Percentiles rank a stretch among this genome's conserved stretches.
phyloP scores from a whole-genome alignment of 2,797 vertebrate genomes.

The Halcyon badia region DNA sequence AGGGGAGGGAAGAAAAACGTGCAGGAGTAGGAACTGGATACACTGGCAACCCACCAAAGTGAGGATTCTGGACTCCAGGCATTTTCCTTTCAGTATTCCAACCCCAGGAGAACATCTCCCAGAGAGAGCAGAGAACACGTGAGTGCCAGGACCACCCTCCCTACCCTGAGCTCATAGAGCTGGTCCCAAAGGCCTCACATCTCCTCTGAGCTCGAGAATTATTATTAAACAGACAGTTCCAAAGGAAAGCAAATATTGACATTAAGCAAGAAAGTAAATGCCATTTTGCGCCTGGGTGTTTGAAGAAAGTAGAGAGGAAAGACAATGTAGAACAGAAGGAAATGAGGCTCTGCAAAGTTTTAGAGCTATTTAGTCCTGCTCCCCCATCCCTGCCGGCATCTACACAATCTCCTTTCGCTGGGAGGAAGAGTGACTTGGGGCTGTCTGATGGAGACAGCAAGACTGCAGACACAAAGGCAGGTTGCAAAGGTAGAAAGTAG shows the following conservation, averaged over 20 bases:
- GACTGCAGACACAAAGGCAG: background rate
- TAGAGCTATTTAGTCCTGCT: background rate
- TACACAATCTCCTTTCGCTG: background rate
- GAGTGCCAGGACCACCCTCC: background rate
- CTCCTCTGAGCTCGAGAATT: background rate
- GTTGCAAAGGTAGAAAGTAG: background rate
- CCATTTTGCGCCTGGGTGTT: background rate
- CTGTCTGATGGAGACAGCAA: background rate
- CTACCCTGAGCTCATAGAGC: background rate
- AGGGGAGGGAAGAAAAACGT: background rate
- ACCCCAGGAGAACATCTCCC: background rate
- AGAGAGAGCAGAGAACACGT: background rate
- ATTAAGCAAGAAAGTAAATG: conserved; percentile 44
- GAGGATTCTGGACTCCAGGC: background rate
- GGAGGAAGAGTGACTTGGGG: background rate
- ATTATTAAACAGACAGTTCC: conserved; percentile 21
- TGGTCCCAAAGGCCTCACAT: background rate
- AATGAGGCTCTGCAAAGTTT: conserved; percentile 1
- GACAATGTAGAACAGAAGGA: background rate
- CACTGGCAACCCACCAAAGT: rapidly evolving
- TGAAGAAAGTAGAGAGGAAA: background rate
- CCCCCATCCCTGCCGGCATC: background rate
- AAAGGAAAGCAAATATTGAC: conserved; percentile 53
- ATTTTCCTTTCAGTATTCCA: background rate
- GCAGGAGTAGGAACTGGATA: background rate